Base-by-base conservation (phyloP, 2,888 invertebrate genomes). In the Caenorhabditis parvicauda region DNA sequence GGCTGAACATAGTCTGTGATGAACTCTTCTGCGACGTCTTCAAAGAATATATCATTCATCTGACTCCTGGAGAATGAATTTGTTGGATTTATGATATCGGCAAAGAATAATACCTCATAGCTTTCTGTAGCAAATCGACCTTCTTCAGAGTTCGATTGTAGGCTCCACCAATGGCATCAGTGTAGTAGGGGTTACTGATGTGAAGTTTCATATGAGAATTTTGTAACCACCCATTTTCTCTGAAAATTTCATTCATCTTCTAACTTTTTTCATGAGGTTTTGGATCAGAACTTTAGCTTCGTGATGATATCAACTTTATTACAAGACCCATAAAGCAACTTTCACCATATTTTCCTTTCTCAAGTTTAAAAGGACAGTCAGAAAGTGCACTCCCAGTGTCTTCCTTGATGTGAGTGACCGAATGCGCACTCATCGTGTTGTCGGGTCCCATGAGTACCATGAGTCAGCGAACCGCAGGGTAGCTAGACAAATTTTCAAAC, bases 221-320 rank as follows among this genome's bases (percentile, higher is more conserved):
- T 51, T 65, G 64, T 2, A 67, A 37, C 69, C 67, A 70, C 0
- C 69, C 69, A 25, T 57, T 58, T 37, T 67, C 66, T 46, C 67
- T 64, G 39, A 32, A 58, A 41, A 7, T 17, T 14, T 19, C n/a
- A 41, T 7, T n/a, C 17, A n/a, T 41, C 19, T 7, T n/a, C 9
- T 41, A 3, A 24, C 14, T n/a, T 24, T 32, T 54, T n/a, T 42
- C 17, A n/a, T 46, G 21, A 24, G 43, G 24, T 45, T n/a, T n/a
- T n/a, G n/a, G n/a, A n/a, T n/a, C n/a, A n/a, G n/a, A n/a, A n/a
- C n/a, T n/a, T n/a, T n/a, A 14, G 35, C 35, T 12, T 14, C 12
- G 12, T 12, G 35, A 12, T 12, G 14, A 12, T 35, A 35, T 14
- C 35, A 35, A 35, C 35, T 35, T 35, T 12, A 35, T 35, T 35